These are phyloP conservation scores for Drosophila guanche DNA, from an alignment of 1,140 invertebrate species.

Conservation along the genomic window DNA sequence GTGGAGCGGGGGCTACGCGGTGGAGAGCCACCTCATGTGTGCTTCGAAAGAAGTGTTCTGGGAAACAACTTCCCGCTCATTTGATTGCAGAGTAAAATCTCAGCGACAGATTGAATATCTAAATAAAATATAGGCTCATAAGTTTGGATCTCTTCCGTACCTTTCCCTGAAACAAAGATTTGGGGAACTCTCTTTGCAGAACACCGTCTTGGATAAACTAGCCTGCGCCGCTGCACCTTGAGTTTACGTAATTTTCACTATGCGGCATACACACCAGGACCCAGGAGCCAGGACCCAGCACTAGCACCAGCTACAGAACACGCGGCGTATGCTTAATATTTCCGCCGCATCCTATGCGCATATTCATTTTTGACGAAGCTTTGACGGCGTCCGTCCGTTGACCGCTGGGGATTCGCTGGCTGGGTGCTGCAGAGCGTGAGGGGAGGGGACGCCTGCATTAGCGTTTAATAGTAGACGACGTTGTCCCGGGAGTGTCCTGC, in stretches of 20 bases:
- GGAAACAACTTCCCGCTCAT: neutral
- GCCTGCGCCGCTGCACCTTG: constrained; percentile 17
- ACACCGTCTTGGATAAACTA: constrained; percentile 13
- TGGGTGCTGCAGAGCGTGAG: constrained; percentile 30
- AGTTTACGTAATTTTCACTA: constrained; percentile 44
- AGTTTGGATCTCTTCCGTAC: too few relatives aligned
- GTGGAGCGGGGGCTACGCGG: neutral
- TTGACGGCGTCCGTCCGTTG: constrained; percentile 63
- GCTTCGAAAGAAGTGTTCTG: neutral
- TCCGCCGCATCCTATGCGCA: constrained; percentile 75
- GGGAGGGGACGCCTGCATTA: constrained; percentile 34
- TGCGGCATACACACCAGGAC: constrained; percentile 51
- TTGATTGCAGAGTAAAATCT: too few relatives aligned
- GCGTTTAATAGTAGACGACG: constrained; percentile 53
- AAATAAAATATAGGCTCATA: too few relatives aligned
- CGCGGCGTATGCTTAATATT: constrained; percentile 78
- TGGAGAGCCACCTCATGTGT: constrained; percentile 9
- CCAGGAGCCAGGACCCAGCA: too few relatives aligned
- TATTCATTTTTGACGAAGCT: constrained; percentile 78
- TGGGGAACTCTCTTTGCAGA: neutral
- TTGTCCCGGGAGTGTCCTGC: constrained; percentile 43
- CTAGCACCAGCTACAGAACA: neutral
- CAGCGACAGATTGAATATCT: too few relatives aligned
- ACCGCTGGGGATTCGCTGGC: constrained; percentile 61
- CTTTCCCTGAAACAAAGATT: too few relatives aligned